Evolutionary conservation across 2,888 invertebrate genomes (phyloP).

Genomic region (Nycteola revayana): DNA sequence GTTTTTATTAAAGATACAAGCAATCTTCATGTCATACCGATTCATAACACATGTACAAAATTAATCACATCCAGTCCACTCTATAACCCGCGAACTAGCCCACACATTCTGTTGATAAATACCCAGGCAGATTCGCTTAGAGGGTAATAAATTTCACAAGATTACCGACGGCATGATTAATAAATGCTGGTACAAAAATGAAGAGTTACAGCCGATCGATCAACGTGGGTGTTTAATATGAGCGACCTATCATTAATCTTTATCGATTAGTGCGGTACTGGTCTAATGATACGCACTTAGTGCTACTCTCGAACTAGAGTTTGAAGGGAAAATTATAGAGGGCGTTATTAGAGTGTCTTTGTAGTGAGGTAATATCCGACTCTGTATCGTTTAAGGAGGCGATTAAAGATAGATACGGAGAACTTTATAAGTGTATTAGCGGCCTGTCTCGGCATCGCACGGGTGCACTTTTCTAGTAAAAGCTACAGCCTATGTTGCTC

Average conservation of each 20-base stretch:
- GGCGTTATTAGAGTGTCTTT: constrained; percentile 8
- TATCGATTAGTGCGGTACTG: constrained; percentile 53
- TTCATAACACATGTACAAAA: background rate
- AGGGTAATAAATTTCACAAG: constrained; percentile 80
- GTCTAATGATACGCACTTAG: constrained; percentile 50
- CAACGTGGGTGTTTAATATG: constrained; percentile 80
- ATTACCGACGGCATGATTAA: constrained; percentile 74
- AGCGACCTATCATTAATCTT: constrained; percentile 68
- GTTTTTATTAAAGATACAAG: too few species aligned
- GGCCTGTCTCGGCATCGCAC: too few species aligned
- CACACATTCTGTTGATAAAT: constrained; percentile 80
- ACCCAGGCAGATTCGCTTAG: constrained; percentile 74
- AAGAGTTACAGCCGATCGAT: constrained; percentile 67
- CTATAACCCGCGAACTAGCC: constrained; percentile 43
- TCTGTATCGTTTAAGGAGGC: background rate
- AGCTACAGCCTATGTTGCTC: too few species aligned
- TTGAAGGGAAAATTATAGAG: constrained; percentile 25
- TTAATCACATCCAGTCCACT: constrained; percentile 29
- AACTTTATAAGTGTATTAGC: too few species aligned
- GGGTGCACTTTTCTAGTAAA: too few species aligned
- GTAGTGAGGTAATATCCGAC: constrained; percentile 14
- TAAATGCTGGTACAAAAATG: constrained; percentile 73
- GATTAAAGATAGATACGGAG: too few species aligned
- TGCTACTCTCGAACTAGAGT: constrained; percentile 37
- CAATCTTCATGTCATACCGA: too few species aligned